Evolutionary conservation across 23 tunicate genomes (phyloP), one percentile per base, ranked within the genome.

Genomic region (Trididemnum clinides): DNA sequence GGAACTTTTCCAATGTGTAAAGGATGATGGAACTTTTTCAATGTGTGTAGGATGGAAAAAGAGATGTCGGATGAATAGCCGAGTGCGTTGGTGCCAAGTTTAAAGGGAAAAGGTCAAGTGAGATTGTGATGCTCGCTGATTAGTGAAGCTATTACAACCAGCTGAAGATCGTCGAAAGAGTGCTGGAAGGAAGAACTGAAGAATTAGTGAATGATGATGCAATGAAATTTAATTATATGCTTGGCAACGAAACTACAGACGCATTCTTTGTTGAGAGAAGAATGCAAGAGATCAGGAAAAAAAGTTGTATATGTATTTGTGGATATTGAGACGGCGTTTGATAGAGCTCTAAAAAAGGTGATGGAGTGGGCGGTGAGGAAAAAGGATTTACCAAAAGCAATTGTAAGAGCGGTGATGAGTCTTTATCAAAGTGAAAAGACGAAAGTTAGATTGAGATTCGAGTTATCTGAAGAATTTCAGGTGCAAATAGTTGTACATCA

Each of bases 331-430:
- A 74, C 37, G 26, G 80, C 57, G 28, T 74, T 74, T 44, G 59
- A 74, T 28, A 74, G 80, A 38, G 80, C 38, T 7, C 80, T 58
- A 7, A 74, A 58, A 39, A 74, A 38, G 26, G 33, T 74, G 80
- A 74, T 74, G 80, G 28, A 74, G 26, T 74, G 80, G 59, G 80
- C 57, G 26, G 2, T 74, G 57, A 74, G 80, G 33, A 74, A 74
- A 29, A 74, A 39, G 38, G 57, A 58, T 38, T 36, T 74, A 29
- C 80, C 80, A 6, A 58, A 74, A 31, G 57, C 21, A 18, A 10
- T 74, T 26, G 80, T 74, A 7, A 74, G 25, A 38, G 80, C 80
- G 7, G 80, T 74, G 28, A 74, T 74, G 80, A 36, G 57, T 23
- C 23, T 38, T 5, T 74, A 74, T 44, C 31, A 74, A 22, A 58